Evolutionary conservation across 2,888 invertebrate species (phyloP).

Genomic region (Syrista parreyssii): DNA sequence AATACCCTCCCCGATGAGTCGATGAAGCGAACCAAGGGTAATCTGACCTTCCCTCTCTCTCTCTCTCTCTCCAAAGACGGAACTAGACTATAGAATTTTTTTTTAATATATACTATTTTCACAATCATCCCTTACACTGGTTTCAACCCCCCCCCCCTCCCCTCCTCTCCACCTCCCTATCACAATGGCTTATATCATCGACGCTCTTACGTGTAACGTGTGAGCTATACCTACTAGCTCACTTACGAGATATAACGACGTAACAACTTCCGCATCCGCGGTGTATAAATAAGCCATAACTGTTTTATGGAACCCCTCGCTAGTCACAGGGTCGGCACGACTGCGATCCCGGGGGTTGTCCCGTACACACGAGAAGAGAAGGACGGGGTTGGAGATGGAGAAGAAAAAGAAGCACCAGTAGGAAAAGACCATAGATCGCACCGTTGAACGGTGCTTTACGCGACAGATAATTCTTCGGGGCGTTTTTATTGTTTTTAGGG

Average conservation of each 20-base stretch:
- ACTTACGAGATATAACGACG: slow-evolving; percentile 34
- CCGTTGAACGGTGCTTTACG: slow-evolving; percentile 41
- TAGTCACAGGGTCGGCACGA: slow-evolving; percentile 19
- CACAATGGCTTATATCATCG: too few relatives aligned
- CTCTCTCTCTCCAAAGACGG: slow-evolving; percentile 19
- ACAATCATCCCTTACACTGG: too few relatives aligned
- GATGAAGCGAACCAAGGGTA: slow-evolving; percentile 29
- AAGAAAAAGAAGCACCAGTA: slow-evolving; percentile 32
- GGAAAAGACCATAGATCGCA: slow-evolving; percentile 15
- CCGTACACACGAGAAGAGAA: slow-evolving; percentile 16
- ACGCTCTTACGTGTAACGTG: too few relatives aligned
- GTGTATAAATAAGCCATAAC: slow-evolving; percentile 59
- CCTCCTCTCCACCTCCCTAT: too few relatives aligned
- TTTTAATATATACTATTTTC: too few relatives aligned
- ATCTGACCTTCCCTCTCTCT: slow-evolving; percentile 14
- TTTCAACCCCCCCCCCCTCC: too few relatives aligned
- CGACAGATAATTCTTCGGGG: slow-evolving; percentile 47
- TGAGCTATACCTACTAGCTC: too few relatives aligned
- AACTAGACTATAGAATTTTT: too few relatives aligned
- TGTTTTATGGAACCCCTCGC: slow-evolving; percentile 50
- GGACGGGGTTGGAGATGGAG: not conserved
- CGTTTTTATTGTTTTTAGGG: slow-evolving; percentile 48
- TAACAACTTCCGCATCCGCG: slow-evolving; percentile 46
- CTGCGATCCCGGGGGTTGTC: slow-evolving; percentile 24
- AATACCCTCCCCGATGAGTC: slow-evolving; percentile 46